A percentile compares a stretch with the other conserved stretches of the same genome.
Evolutionary conservation across 2,888 invertebrate genomes (phyloP).

Genomic region (Invenusta paracnida): DNA sequence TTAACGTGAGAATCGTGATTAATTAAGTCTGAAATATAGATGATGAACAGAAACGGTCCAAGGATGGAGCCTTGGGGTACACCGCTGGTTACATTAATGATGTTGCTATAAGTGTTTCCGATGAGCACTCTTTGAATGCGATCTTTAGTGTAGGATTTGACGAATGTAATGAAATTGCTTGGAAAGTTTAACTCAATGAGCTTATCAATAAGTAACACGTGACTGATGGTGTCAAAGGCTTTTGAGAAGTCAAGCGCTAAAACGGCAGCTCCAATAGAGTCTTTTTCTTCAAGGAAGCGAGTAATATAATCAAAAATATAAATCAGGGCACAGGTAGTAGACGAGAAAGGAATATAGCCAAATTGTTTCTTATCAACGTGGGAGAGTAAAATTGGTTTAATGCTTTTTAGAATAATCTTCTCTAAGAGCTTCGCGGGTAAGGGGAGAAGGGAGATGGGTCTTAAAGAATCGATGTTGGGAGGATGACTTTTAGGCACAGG

Average conservation of each 20-base stretch:
- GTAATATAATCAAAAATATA: not conserved
- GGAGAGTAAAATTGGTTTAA: not conserved
- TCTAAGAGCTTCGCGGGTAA: not conserved
- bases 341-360: slow-evolving; percentile 11
- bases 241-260: slow-evolving; percentile 8
- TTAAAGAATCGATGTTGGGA: not conserved
- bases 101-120: not conserved
- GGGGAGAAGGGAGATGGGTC: slow-evolving; percentile 19
- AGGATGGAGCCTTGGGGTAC: slow-evolving; percentile 16
- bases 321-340: slow-evolving; percentile 22
- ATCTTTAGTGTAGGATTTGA: not conserved
- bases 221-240: not conserved
- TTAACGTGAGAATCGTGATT: not conserved
- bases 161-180: not conserved
- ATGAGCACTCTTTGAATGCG: not conserved
- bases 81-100: not conserved
- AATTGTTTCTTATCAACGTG: slow-evolving; percentile 23
- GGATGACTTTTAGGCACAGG: slow-evolving; percentile 14
- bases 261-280: not conserved
- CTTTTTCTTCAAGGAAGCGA: not conserved
- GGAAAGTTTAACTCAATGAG: not conserved
- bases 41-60: slow-evolving; percentile 15
- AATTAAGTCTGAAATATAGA: not conserved
- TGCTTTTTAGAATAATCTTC: slow-evolving; percentile 2
- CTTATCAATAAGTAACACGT: not conserved